phyloP scores from a whole-genome alignment of 2,113 vertebrate genomes.

The Dasyprocta punctata region DNA sequence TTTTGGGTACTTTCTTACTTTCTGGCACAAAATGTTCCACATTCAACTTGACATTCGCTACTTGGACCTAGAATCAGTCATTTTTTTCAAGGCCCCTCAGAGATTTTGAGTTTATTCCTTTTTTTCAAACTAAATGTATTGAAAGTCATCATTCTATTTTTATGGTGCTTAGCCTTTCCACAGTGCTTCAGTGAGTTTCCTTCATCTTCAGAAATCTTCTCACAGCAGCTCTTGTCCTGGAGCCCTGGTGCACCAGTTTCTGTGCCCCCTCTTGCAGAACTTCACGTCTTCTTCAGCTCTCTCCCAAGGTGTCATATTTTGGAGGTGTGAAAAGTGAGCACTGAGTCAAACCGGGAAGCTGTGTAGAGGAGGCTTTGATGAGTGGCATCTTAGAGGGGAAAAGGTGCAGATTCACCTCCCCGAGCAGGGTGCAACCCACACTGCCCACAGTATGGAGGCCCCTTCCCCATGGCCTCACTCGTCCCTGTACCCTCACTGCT shows the following conservation, averaged over 20 bases:
- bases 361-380: not conserved
- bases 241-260: not conserved
- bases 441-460: not conserved
- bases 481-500: not conserved
- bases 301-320: not conserved
- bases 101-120: not conserved
- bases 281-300: not conserved
- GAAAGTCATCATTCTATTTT: slow-evolving; percentile 10
- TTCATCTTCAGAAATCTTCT: not conserved
- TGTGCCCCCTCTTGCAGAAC: not conserved
- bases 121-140: slow-evolving; percentile 12
- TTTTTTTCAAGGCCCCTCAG: slow-evolving; percentile 26
- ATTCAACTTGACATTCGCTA: slow-evolving; percentile 36
- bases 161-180: not conserved
- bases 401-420: not conserved
- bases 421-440: not conserved
- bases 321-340: slow-evolving; percentile 6
- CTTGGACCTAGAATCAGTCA: not conserved
- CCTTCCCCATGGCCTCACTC: not conserved
- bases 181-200: not conserved
- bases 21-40: slow-evolving; percentile 53
- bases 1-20: slow-evolving; percentile 43
- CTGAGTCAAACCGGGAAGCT: not conserved
- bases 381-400: not conserved
- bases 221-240: not conserved